These are phyloP conservation scores for Palythoa caribaeorum DNA, from an alignment of 92 coral and sea anemone species.

Conservation along the genomic window DNA sequence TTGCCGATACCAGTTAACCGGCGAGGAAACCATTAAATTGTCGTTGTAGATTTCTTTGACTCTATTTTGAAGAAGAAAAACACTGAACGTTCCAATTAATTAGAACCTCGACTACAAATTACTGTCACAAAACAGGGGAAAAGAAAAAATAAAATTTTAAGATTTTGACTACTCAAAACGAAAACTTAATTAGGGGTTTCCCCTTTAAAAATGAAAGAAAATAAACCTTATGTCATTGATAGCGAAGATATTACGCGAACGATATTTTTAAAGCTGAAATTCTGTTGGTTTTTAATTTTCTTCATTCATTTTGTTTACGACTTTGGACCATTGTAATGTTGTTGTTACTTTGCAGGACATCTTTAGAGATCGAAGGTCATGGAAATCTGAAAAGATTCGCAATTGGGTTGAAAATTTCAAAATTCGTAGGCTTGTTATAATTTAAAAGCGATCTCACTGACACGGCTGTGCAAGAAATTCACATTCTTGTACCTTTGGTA, in stretches of 20 bases:
- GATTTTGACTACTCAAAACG: background rate
- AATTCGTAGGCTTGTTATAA: background rate
- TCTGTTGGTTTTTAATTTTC: background rate
- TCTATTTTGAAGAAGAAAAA: background rate
- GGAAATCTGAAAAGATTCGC: background rate
- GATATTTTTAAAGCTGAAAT: background rate
- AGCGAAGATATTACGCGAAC: background rate
- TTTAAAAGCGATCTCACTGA: background rate
- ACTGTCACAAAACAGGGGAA: background rate
- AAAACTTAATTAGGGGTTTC: conserved; percentile 24
- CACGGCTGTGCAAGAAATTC: background rate
- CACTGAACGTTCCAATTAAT: background rate
- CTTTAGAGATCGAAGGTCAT: conserved; percentile 42
- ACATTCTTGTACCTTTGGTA: background rate
- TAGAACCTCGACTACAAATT: background rate
- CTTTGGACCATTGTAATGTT: conserved; percentile 47
- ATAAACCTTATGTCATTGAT: background rate
- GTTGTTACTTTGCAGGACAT: conserved; percentile 47
- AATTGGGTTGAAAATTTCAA: background rate
- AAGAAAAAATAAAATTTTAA: conserved; percentile 4
- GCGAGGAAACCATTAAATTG: conserved; percentile 18
- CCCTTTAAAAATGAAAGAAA: conserved; percentile 16
- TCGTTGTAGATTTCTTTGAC: background rate
- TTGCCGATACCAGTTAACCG: background rate
- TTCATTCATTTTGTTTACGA: conserved; percentile 56